Conservation (phyloP, 1,140 invertebrate species). For the Hirudo medicinalis region DNA sequence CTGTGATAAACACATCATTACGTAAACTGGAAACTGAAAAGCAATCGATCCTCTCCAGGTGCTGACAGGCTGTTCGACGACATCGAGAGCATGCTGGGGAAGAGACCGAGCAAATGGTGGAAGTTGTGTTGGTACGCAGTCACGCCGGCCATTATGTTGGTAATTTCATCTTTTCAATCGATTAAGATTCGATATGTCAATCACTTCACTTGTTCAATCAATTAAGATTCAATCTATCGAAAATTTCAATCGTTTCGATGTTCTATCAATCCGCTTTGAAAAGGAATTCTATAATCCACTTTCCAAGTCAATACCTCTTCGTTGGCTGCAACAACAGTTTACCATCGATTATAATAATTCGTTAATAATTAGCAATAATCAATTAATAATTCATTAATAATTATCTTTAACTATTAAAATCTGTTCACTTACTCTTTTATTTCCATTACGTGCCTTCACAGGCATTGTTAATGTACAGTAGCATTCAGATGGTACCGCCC, state of each 20-base stretch:
- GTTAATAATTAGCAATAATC: too few relatives aligned
- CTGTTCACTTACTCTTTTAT: neutral
- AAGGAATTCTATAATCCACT: too few relatives aligned
- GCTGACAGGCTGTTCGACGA: slow-evolving; percentile 18
- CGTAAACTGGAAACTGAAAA: too few relatives aligned
- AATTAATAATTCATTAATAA: too few relatives aligned
- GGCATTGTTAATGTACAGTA: slow-evolving; percentile 12
- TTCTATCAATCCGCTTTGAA: too few relatives aligned
- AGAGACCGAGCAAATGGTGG: slow-evolving; percentile 15
- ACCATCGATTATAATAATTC: too few relatives aligned
- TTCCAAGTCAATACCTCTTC: too few relatives aligned
- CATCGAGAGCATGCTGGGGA: slow-evolving; percentile 20
- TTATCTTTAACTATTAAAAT: too few relatives aligned
- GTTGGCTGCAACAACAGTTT: too few relatives aligned
- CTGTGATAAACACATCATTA: too few relatives aligned
- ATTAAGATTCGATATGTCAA: neutral
- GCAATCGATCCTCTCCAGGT: slow-evolving; percentile 4
- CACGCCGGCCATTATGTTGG: slow-evolving; percentile 17
- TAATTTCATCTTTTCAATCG: slow-evolving; percentile 10
- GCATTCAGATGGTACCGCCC: slow-evolving; percentile 19
- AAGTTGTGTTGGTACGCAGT: slow-evolving; percentile 18
- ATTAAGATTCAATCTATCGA: too few relatives aligned
- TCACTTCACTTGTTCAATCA: neutral
- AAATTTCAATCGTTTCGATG: too few relatives aligned
- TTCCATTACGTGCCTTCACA: neutral